Evolutionary conservation across 2,888 invertebrate species (phyloP).

Genomic region (Hedya salicella): DNA sequence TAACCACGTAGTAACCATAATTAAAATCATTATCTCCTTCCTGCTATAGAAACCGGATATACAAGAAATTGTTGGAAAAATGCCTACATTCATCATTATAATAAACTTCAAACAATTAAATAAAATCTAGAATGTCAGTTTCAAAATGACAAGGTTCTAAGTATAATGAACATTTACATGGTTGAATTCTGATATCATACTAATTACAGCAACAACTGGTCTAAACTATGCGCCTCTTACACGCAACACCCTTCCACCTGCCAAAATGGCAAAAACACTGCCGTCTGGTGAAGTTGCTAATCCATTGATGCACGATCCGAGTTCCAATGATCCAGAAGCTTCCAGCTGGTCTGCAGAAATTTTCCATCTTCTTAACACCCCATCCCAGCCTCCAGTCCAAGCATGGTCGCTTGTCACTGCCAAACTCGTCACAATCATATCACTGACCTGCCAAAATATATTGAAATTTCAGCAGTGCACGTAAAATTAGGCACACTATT

Average conservation of each 20-base stretch:
- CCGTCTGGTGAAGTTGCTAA: slow-evolving; percentile 55
- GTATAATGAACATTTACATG: too few species aligned
- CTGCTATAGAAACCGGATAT: too few species aligned
- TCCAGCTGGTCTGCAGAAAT: slow-evolving; percentile 64
- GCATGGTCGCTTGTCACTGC: slow-evolving; percentile 69
- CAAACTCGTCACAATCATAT: slow-evolving; percentile 81
- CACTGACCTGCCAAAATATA: slow-evolving; percentile 66
- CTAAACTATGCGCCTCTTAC: slow-evolving; percentile 49
- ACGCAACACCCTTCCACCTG: slow-evolving; percentile 64
- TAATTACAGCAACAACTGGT: not conserved
- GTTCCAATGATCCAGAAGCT: slow-evolving; percentile 66
- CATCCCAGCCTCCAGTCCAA: slow-evolving; percentile 86
- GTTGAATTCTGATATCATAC: too few species aligned
- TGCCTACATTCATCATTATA: too few species aligned
- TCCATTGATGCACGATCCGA: slow-evolving; percentile 74
- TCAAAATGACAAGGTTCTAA: too few species aligned
- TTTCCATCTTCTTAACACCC: slow-evolving; percentile 76
- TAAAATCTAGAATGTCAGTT: too few species aligned
- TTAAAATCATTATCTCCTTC: too few species aligned
- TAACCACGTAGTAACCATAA: too few species aligned
- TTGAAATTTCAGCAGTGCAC: not conserved
- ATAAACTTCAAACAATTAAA: too few species aligned
- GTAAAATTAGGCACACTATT: too few species aligned
- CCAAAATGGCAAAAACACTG: slow-evolving; percentile 61
- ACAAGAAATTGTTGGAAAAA: too few species aligned